Conservation (phyloP, 2,888 invertebrate species). For the Dorcus hopei region DNA sequence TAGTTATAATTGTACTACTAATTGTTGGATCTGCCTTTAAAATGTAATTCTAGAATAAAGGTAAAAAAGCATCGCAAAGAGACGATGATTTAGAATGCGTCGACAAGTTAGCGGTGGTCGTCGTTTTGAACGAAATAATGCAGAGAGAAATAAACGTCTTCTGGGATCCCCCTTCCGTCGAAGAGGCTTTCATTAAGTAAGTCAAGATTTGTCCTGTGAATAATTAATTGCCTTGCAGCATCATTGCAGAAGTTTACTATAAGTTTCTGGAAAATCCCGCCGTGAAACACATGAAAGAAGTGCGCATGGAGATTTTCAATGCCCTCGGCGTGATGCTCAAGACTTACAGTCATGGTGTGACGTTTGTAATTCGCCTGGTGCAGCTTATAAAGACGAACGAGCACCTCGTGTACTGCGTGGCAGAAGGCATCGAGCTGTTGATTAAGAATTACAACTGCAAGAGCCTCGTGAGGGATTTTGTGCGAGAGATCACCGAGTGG, state of each 20-base stretch:
- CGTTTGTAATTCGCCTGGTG: constrained; percentile 69
- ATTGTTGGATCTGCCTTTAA: neutral
- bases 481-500: constrained; percentile 70
- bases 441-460: constrained; percentile 65
- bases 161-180: constrained; percentile 82
- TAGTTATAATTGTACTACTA: too few relatives aligned
- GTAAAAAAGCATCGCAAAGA: constrained; percentile 14
- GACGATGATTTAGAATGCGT: constrained; percentile 55
- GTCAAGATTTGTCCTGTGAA: neutral
- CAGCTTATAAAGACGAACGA: constrained; percentile 75
- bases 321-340: constrained; percentile 78
- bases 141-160: constrained; percentile 56
- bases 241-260: constrained; percentile 73
- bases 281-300: constrained; percentile 60
- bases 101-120: constrained; percentile 54
- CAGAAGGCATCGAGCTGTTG: constrained; percentile 68
- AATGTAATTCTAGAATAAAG: constrained; percentile 9
- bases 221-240: constrained; percentile 49
- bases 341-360: constrained; percentile 77
- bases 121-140: constrained; percentile 57
- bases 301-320: constrained; percentile 70
- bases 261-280: constrained; percentile 59
- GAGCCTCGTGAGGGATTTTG: constrained; percentile 69
- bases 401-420: constrained; percentile 65
- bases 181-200: constrained; percentile 70